Base-by-base conservation (phyloP, 2,113 vertebrate genomes). In the Zeus faber region DNA sequence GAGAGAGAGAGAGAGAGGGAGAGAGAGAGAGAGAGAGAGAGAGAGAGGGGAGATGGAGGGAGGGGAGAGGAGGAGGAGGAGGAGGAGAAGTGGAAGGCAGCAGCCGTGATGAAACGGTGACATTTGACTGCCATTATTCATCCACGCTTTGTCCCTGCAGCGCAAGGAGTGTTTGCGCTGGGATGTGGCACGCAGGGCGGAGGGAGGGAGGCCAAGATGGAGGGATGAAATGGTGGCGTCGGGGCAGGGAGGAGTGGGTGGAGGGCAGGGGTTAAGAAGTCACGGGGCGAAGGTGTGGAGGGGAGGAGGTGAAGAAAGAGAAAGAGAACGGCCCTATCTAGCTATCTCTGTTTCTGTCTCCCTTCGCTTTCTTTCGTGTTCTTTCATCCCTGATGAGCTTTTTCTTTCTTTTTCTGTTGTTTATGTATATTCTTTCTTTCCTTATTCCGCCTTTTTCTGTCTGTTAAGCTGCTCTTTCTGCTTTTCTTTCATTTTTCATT, bases 81-180 rank as follows among this genome's bases (percentile, higher is more conserved):
- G 25, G 17, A 8, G 16, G 26, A 9, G n/a, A n/a, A 72, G 74
- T 58, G 66, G 76, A 76, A 69, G 76, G 79, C 22, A 57, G 74
- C 73, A 6, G 84, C 76, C 76, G 63, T 45, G 80, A 79, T 85
- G 85, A 86, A 85, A 87, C 61, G 70, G 70, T 85, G 84, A 88
- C 89, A 87, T 89, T 88, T 91, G 80, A 68, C 83, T 84, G 73
- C 79, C 84, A 88, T 89, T 89, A 89, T 89, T 89, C 88, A 88
- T 79, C 81, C 52, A 6, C 48, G 82, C 87, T 87, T 90, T 89
- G 85, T 89, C 85, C 78, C 73, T 11, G 54, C 54, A 33, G 62
- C 17, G 27, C 55, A 45, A 41, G 59, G 68, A 85, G 74, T 91
- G 87, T 89, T 91, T 89, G 86, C 88, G 79, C 74, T 83, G 76